A percentile compares a stretch with the other conserved stretches of the same genome.
Conservation (phyloP, 2,113 vertebrate species). For the Zootoca vivipara region DNA sequence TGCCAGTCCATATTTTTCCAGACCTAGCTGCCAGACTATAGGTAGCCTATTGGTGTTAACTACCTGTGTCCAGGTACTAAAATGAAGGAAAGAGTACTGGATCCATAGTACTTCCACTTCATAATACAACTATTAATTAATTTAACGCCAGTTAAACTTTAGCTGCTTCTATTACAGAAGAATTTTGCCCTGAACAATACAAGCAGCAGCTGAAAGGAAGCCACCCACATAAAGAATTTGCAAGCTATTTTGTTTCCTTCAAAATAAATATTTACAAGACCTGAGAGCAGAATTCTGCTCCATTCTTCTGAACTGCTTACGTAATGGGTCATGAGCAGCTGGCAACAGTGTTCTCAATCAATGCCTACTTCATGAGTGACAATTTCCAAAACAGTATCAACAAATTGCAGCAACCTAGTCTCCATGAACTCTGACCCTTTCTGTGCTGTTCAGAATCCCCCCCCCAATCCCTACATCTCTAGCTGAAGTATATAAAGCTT, state of each 20-base stretch:
- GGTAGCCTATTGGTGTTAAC: neutral
- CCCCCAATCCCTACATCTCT: neutral
- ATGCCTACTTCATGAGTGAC: neutral
- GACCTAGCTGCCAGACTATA: neutral
- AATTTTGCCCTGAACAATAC: neutral
- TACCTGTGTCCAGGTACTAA: neutral
- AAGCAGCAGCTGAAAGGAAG: neutral
- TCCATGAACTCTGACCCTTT: neutral
- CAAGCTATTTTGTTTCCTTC: neutral
- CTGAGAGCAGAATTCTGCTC: constrained; percentile 7
- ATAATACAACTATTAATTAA: neutral
- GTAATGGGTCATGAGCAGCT: constrained; percentile 1
- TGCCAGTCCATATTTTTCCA: neutral
- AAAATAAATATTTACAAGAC: neutral
- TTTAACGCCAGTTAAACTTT: neutral
- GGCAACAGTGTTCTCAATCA: neutral
- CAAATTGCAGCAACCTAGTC: neutral
- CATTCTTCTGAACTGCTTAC: neutral
- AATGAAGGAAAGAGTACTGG: neutral
- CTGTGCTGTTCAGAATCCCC: neutral
- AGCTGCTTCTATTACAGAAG: neutral
- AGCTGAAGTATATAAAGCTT: neutral
- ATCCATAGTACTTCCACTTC: neutral
- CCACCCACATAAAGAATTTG: neutral
- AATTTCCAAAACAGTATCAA: neutral